These are phyloP conservation scores for Drosophila eugracilis DNA, from an alignment of 1,140 invertebrate species.

Conservation along the genomic window DNA sequence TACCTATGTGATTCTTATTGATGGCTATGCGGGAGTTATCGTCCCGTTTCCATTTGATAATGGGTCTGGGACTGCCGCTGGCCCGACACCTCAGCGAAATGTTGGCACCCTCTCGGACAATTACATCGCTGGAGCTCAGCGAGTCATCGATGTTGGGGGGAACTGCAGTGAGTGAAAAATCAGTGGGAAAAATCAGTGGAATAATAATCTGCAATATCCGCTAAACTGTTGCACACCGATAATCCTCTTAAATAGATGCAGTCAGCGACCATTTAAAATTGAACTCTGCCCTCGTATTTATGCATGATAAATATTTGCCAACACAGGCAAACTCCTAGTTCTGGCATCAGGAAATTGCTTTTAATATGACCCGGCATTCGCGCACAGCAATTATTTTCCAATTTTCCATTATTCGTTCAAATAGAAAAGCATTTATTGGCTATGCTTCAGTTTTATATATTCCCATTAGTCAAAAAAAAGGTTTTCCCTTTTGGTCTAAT, in stretches of 20 bases:
- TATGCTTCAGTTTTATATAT: slow-evolving; percentile 1
- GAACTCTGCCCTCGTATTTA: slow-evolving; percentile 38
- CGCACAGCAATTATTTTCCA: slow-evolving; percentile 31
- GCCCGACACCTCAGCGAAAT: slow-evolving; percentile 94
- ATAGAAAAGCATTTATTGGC: slow-evolving; percentile 24
- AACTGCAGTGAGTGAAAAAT: no score
- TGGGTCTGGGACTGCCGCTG: slow-evolving; percentile 94
- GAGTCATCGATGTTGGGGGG: slow-evolving; percentile 96
- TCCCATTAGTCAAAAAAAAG: not conserved
- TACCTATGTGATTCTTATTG: slow-evolving; percentile 93
- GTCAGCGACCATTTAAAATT: slow-evolving; percentile 46
- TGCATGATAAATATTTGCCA: slow-evolving; percentile 39
- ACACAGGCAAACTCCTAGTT: slow-evolving; percentile 8
- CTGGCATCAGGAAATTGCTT: slow-evolving; percentile 53
- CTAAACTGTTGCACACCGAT: slow-evolving; percentile 35
- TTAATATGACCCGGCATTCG: slow-evolving; percentile 28
- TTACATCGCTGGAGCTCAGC: slow-evolving; percentile 94
- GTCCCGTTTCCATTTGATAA: slow-evolving; percentile 96
- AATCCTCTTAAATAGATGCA: slow-evolving; percentile 54
- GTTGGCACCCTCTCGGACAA: slow-evolving; percentile 96
- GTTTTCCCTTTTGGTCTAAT: slow-evolving; percentile 7
- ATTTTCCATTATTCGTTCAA: slow-evolving; percentile 33
- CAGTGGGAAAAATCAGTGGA: slow-evolving; percentile 84
- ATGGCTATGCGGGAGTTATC: slow-evolving; percentile 93
- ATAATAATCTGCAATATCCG: slow-evolving; percentile 23